Conservation (phyloP, 64 coral and sea anemone genomes). For the Dendronephthya gigantea region DNA sequence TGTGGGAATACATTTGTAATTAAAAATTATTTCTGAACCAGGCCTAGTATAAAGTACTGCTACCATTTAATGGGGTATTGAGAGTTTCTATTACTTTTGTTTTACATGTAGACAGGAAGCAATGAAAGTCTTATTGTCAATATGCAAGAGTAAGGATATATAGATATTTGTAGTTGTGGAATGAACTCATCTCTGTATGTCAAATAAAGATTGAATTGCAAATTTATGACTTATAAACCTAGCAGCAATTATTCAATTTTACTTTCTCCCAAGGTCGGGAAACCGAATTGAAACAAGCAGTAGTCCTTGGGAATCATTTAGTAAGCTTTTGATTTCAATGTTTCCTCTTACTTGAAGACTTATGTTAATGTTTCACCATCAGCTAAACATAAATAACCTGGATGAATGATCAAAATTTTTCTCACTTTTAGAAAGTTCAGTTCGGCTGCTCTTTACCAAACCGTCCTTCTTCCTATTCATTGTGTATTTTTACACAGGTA, state of each 20-base stretch:
- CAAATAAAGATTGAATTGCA: not conserved
- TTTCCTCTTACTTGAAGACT: no score
- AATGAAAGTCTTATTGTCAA: not conserved
- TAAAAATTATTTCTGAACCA: no score
- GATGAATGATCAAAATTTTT: not conserved
- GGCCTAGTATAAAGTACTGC: no score
- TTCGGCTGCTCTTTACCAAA: conserved; percentile 49
- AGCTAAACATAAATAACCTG: no score
- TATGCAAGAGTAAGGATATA: not conserved
- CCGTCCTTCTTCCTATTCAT: conserved; percentile 57
- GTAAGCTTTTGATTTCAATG: conserved; percentile 14
- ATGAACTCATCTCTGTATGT: not conserved
- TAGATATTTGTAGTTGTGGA: not conserved
- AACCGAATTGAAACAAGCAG: not conserved
- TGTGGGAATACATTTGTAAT: no score
- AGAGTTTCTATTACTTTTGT: not conserved
- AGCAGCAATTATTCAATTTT: no score
- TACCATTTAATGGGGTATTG: no score
- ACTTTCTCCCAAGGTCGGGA: not conserved
- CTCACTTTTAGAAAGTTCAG: conserved; percentile 39
- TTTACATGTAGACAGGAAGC: not conserved
- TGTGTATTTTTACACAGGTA: conserved; percentile 80
- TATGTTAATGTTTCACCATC: not conserved
- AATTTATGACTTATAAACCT: no score
- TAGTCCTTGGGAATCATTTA: conserved; percentile 31